A percentile compares a stretch with the other conserved stretches of the same genome.
Evolutionary conservation across 2,113 vertebrate genomes (phyloP).

Genomic region (Erinaceus europaeus): DNA sequence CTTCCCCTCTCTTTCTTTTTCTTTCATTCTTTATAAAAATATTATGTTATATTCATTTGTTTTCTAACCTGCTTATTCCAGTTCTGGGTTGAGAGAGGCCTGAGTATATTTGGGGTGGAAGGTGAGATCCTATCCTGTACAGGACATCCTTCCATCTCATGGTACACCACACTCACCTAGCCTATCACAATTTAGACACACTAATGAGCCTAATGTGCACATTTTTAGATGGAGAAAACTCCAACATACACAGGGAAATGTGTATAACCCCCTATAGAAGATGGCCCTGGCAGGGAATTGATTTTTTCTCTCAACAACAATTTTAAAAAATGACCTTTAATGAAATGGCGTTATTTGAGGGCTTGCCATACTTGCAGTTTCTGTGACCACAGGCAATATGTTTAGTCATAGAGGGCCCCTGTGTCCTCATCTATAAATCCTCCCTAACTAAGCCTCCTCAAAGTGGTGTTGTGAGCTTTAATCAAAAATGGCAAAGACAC

Average conservation of each 20-base stretch:
- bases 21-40: too few species aligned
- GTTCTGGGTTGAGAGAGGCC: not conserved
- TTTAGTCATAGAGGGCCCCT: not conserved
- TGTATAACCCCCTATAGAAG: not conserved
- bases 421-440: not conserved
- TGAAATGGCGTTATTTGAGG: not conserved
- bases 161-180: not conserved
- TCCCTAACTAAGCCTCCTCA: not conserved
- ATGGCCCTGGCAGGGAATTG: not conserved
- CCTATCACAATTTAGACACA: not conserved
- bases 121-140: not conserved
- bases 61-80: not conserved
- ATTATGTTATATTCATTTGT: not conserved
- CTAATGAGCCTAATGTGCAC: not conserved
- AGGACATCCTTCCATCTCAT: not conserved
- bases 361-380: not conserved
- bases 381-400: not conserved
- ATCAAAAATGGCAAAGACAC: not conserved
- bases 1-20: not conserved
- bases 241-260: not conserved
- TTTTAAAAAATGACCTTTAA: not conserved
- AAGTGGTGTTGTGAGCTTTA: not conserved
- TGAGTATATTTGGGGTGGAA: not conserved
- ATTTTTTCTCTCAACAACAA: not conserved
- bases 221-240: not conserved